phyloP scores from a whole-genome alignment of 2,888 invertebrate species.

The Synanthedon vespiformis region DNA sequence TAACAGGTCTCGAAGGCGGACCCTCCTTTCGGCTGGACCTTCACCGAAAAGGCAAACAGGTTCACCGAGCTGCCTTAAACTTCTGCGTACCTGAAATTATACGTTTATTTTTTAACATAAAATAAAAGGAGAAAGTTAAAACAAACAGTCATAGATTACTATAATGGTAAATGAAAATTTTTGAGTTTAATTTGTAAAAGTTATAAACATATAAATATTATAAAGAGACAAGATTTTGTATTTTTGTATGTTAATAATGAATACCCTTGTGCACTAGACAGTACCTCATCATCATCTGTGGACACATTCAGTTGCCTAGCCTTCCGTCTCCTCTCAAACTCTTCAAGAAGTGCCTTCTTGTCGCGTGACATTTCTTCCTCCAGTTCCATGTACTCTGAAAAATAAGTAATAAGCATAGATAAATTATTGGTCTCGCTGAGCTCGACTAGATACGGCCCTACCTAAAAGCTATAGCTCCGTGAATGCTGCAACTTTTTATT shows the following conservation, averaged over 20 bases:
- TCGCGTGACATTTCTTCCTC: slow-evolving; percentile 90
- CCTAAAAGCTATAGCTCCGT: too few relatives aligned
- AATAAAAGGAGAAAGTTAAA: not conserved
- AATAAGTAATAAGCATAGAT: not conserved
- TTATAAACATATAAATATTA: too few relatives aligned
- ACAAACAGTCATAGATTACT: not conserved
- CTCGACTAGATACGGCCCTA: too few relatives aligned
- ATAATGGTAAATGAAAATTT: too few relatives aligned
- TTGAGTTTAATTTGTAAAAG: too few relatives aligned
- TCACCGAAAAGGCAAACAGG: slow-evolving; percentile 99
- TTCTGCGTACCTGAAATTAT: slow-evolving; percentile 60
- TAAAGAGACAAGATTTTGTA: too few relatives aligned
- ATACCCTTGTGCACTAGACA: too few relatives aligned
- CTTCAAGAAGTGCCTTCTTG: slow-evolving; percentile 91
- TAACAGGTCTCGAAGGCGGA: slow-evolving; percentile 88
- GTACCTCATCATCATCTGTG: slow-evolving; percentile 96
- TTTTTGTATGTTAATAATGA: too few relatives aligned
- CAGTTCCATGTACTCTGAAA: slow-evolving; percentile 84
- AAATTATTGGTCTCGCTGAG: too few relatives aligned
- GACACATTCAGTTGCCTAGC: slow-evolving; percentile 96
- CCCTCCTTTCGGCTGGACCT: slow-evolving; percentile 96
- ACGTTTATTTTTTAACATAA: not conserved
- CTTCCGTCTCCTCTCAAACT: slow-evolving; percentile 94
- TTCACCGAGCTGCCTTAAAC: slow-evolving; percentile 91
- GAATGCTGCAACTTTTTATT: too few relatives aligned